Conservation (phyloP, 2,888 invertebrate genomes). For the Toxonevra muliebris region DNA sequence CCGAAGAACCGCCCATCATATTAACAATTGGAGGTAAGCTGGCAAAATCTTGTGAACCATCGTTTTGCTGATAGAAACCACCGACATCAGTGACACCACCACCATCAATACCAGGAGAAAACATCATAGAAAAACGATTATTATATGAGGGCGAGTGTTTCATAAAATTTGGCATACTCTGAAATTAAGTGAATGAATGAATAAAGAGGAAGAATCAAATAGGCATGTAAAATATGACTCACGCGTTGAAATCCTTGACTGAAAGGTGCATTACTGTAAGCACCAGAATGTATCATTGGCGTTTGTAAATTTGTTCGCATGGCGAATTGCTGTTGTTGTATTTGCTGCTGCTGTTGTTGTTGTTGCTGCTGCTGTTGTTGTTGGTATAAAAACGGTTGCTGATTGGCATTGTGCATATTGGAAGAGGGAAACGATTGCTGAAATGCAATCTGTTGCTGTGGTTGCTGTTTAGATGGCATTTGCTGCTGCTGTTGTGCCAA, state of each 20-base stretch:
- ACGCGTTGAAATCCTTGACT: constrained; percentile 62
- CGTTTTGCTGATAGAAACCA: constrained; percentile 49
- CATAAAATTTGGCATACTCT: constrained; percentile 50
- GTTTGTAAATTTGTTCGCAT: constrained; percentile 49
- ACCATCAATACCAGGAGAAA: constrained; percentile 45
- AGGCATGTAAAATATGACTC: constrained; percentile 35
- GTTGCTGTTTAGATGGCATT: constrained; percentile 25
- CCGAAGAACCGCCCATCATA: constrained; percentile 55
- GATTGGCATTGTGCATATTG: constrained; percentile 37
- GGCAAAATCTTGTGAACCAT: constrained; percentile 68
- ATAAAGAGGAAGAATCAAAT: background rate
- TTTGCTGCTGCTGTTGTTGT: constrained; percentile 36
- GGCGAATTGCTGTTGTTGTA: constrained; percentile 51
- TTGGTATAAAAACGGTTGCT: constrained; percentile 24
- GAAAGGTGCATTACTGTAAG: constrained; percentile 51
- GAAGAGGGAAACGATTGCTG: constrained; percentile 39
- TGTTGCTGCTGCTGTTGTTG: constrained; percentile 38
- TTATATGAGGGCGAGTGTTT: constrained; percentile 51
- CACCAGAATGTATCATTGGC: constrained; percentile 32
- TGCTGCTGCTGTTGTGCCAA: constrained; percentile 35
- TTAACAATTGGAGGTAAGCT: constrained; percentile 79
- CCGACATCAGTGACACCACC: constrained; percentile 39
- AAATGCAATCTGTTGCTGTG: constrained; percentile 36
- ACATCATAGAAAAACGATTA: constrained; percentile 51
- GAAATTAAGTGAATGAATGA: constrained; percentile 26